These are phyloP conservation scores for Apodemia mormo DNA, from an alignment of 2,888 invertebrate genomes.

Conservation along the genomic window DNA sequence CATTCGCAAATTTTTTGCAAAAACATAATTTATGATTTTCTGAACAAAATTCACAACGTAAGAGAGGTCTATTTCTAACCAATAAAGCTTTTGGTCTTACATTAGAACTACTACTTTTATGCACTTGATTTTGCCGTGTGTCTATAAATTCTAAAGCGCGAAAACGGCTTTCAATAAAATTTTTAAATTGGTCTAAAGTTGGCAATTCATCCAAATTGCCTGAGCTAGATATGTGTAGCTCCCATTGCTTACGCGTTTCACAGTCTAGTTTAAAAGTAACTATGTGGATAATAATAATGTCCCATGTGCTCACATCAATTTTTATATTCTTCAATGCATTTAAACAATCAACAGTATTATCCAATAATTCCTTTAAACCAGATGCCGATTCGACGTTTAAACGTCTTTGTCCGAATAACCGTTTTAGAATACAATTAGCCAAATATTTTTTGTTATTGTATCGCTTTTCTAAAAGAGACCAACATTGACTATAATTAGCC, in stretches of 20 bases:
- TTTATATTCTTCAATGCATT: too few species aligned
- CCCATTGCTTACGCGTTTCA: conserved; percentile 37
- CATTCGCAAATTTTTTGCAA: neutral
- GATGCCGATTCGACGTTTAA: conserved; percentile 26
- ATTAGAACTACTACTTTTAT: too few species aligned
- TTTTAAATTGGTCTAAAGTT: conserved; percentile 23
- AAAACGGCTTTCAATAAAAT: conserved; percentile 33
- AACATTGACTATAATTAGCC: conserved; percentile 35
- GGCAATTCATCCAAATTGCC: conserved; percentile 20
- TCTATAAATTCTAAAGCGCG: conserved; percentile 32
- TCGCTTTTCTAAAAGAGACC: conserved; percentile 32
- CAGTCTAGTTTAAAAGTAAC: conserved; percentile 33
- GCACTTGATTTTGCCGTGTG: neutral
- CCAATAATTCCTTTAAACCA: conserved; percentile 38
- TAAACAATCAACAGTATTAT: conserved; percentile 40
- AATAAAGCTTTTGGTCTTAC: too few species aligned
- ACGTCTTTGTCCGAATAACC: conserved; percentile 36
- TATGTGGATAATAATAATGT: conserved; percentile 34
- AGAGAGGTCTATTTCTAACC: too few species aligned
- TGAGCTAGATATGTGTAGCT: conserved; percentile 26
- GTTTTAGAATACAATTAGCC: conserved; percentile 34
- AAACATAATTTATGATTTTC: neutral
- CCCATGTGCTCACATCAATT: conserved; percentile 30
- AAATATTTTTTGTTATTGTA: conserved; percentile 34
- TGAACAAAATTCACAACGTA: neutral